Base-by-base conservation (phyloP, 2,888 invertebrate species). In the Meteorus colon region DNA sequence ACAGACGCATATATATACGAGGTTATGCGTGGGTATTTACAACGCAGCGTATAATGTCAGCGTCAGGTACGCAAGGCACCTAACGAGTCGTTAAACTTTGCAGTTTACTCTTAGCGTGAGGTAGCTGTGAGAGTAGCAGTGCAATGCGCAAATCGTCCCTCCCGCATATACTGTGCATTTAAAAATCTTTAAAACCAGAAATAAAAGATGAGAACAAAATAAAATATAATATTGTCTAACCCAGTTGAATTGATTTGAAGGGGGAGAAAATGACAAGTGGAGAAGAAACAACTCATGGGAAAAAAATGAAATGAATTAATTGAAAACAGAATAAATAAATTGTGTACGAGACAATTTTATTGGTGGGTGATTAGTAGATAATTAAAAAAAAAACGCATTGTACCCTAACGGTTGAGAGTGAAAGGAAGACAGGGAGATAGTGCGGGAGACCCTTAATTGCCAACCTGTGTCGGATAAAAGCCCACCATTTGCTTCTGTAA, bases 31-130 rank as follows among this genome's bases (percentile, higher is more conserved):
- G 73, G 76, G 73, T 76, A 76, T 76, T 73, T 76, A 76, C 76
- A 69, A 69, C 67, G 63, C 73, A 73, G 37, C 55, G 76, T 69
- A 69, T 76, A 73, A 76, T 73, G 73, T 73, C 76, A 73, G 69
- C 62, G 66, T 45, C 72, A 72, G 62, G 62, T 72, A 72, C 51
- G 68, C 19, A 19, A 73, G 62, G 73, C 29, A 73, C 63, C 83
- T 84, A 83, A 84, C 83, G 83, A 84, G 84, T 81, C 75, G 75
- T 79, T 79, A 80, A 84, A 83, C 81, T 84, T 82, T 72, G 75
- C 66, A 81, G 82, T 81, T 78, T 78, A 81, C 80, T 78, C 78
- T 55, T 55, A 41, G 51, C 73, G 65, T 73, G 51, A 73, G 65
- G 76, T 76, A 76, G 76, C 76, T 73, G 34, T 48, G 69, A 65